Evolutionary conservation across 2,113 vertebrate species (phyloP).

Genomic region (Austrofundulus limnaeus): DNA sequence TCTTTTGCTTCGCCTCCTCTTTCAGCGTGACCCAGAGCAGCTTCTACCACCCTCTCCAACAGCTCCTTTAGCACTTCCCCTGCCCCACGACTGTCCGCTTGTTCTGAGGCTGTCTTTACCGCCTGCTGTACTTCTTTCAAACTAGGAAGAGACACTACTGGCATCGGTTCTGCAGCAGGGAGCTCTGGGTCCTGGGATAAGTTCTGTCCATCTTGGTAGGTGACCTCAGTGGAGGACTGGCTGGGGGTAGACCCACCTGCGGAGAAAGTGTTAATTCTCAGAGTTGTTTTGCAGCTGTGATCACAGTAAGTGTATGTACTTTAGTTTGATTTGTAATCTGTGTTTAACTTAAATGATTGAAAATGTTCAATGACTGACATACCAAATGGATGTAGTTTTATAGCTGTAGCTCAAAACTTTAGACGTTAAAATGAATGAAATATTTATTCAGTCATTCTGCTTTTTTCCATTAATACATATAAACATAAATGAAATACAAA

Average conservation of each 20-base stretch:
- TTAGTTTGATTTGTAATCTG: neutral
- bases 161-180: constrained; percentile 37
- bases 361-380: neutral
- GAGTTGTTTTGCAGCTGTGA: neutral
- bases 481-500: too few relatives aligned
- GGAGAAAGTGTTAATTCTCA: constrained; percentile 7
- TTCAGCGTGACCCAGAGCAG: constrained; percentile 47
- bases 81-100: constrained; percentile 50
- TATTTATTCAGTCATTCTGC: too few relatives aligned
- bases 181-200: constrained; percentile 29
- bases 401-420: neutral
- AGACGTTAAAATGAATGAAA: neutral
- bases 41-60: constrained; percentile 67
- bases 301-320: neutral
- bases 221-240: constrained; percentile 40
- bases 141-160: constrained; percentile 56
- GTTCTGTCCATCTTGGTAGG: constrained; percentile 31
- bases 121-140: constrained; percentile 71
- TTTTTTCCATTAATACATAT: too few relatives aligned
- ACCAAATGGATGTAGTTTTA: neutral
- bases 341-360: constrained; percentile 6
- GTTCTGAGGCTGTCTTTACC: constrained; percentile 67
- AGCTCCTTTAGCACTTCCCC: constrained; percentile 66
- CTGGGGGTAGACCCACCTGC: constrained; percentile 37
- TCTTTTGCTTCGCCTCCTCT: constrained; percentile 35